Base-by-base conservation (phyloP, 2,888 invertebrate genomes). In the Schizaphis graminum region DNA sequence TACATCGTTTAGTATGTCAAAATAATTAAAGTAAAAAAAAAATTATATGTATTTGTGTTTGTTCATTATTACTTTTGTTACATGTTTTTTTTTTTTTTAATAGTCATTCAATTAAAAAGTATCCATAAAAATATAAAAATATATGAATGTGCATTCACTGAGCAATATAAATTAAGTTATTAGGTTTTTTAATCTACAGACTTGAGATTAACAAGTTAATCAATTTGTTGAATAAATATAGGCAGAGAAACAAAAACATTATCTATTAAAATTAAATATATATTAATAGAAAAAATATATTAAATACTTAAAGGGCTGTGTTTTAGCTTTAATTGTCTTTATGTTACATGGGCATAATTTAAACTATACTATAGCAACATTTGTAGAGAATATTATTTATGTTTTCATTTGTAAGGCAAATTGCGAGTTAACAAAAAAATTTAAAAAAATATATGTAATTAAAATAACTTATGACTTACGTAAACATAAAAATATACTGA, bases 1-100 rank as follows among this genome's bases (percentile, higher is more conserved):
- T 85, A 86, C 11, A 44, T 56, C 56, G 5, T 85, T 85, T 11
- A 86, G 13, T 24, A 4, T 26, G 35, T 49, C 26, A 47, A 87
- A 92, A 87, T 92, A 86, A 44, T 92, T 28, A 35, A 61, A 61
- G 61, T 61, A 28, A 44, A 88, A 88, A 44, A 89, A 89, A 44
- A 77, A 35, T 44, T 21, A 89, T 61, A 3, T 4, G 41, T 5
- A 88, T 47, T 53, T 21, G 8, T 77, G 77, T 77, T 77, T 77
- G 77, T 35, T 77, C 77, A 35, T 77, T 41, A 77, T 35, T 77
- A n/a, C 3, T 53, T 21, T 88, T 88, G 35, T 88, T 53, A 16
- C 57, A 8, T 47, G 0, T 47, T 47, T 47, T 47, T 47, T 16
- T 41, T 41, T 41, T 41, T 57, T 13, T 8, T 89, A 89, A 57